phyloP scores from a whole-genome alignment of 37 sponge, comb jelly and placozoan species.

The Ianthella basta region DNA sequence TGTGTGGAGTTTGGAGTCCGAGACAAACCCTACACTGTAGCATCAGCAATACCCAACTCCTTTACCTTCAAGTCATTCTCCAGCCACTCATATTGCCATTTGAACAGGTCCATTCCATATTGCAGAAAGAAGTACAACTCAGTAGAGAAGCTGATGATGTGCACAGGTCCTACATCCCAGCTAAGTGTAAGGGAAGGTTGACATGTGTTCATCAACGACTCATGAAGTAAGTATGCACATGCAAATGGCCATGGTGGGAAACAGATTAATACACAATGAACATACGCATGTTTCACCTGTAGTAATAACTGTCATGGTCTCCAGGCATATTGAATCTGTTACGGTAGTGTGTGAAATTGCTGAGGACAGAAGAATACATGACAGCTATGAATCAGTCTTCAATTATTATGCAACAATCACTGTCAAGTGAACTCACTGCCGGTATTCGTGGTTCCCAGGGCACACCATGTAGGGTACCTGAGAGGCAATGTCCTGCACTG shows the following conservation, averaged over 20 bases:
- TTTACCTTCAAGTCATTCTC: constrained; percentile 47
- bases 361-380: too few species aligned
- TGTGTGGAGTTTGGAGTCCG: too few species aligned
- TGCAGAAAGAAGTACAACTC: constrained; percentile 51
- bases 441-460: constrained; percentile 57
- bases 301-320: constrained; percentile 3
- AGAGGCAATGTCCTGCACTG: constrained; percentile 34
- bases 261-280: neutral
- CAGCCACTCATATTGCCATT: constrained; percentile 49
- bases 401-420: neutral
- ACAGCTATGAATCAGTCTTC: neutral
- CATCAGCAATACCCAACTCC: too few species aligned
- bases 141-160: constrained; percentile 64
- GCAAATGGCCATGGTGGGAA: too few species aligned
- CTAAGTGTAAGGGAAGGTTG: neutral
- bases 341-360: constrained; percentile 57
- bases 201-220: too few species aligned
- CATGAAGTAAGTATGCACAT: too few species aligned
- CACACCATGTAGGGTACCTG: constrained; percentile 55
- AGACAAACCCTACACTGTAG: too few species aligned
- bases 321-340: constrained; percentile 63
- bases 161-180: constrained; percentile 42
- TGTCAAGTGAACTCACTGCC: constrained; percentile 22
- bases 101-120: constrained; percentile 16
- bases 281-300: neutral